These are phyloP conservation scores for Gambusia yucatana DNA, from an alignment of 2,797 vertebrate species.

Conservation along the genomic window DNA sequence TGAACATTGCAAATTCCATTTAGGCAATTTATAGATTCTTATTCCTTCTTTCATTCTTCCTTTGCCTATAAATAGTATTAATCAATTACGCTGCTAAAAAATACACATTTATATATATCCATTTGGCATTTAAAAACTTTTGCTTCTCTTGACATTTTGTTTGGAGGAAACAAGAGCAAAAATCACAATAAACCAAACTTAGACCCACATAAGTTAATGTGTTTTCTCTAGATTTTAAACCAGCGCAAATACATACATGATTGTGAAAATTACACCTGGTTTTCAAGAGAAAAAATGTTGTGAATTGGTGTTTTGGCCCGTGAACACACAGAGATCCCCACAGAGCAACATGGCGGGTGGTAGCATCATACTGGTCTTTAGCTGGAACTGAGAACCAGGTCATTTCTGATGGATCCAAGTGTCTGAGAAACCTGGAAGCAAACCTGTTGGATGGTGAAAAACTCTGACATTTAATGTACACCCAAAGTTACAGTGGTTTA, in stretches of 20 bases:
- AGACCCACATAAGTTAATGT: too few species aligned
- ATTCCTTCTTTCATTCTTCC: background rate
- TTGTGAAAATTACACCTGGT: background rate
- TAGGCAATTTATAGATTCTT: background rate
- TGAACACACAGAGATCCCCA: background rate
- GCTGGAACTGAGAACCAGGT: background rate
- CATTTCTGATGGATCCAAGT: background rate
- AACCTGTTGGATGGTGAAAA: background rate
- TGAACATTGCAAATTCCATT: background rate
- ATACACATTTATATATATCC: background rate
- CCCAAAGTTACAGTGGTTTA: background rate
- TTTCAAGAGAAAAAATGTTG: background rate
- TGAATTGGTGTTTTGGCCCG: background rate
- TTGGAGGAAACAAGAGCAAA: background rate
- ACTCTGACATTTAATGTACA: background rate
- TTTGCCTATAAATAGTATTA: background rate
- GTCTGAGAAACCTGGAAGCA: background rate
- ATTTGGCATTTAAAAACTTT: background rate
- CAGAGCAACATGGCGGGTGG: background rate
- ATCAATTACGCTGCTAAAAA: background rate
- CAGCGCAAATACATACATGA: background rate
- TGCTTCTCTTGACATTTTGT: background rate
- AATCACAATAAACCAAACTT: background rate
- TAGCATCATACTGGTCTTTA: background rate
- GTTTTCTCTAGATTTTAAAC: background rate